These are phyloP conservation scores for Conger conger DNA, from an alignment of 2,113 vertebrate species.

Conservation along the genomic window DNA sequence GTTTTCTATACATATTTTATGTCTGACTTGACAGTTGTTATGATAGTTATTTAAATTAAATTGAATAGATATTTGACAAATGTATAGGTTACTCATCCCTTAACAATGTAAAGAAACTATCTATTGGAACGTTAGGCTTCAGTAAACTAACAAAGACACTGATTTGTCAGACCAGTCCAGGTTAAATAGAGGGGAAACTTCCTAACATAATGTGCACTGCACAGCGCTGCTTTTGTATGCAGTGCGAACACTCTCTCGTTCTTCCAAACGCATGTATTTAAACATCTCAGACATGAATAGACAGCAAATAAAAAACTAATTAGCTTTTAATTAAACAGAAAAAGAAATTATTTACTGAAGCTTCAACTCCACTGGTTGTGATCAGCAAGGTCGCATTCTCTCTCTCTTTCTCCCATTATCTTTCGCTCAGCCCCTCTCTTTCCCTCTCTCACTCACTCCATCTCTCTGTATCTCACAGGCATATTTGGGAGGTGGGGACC, in stretches of 20 bases:
- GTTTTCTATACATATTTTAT: too few relatives aligned
- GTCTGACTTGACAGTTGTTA: too few relatives aligned
- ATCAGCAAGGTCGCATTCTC: neutral
- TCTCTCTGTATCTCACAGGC: neutral
- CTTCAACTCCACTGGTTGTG: neutral
- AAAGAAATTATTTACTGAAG: neutral
- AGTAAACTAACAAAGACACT: too few relatives aligned
- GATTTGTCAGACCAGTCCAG: too few relatives aligned
- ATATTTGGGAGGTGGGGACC: too few relatives aligned
- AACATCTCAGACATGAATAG: neutral
- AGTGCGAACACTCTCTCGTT: neutral
- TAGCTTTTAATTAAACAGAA: neutral
- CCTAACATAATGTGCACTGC: too few relatives aligned
- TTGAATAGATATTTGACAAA: too few relatives aligned
- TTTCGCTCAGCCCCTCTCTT: neutral
- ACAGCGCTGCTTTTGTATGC: neutral
- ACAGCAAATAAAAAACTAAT: neutral
- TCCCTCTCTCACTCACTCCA: neutral
- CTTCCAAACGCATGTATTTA: neutral
- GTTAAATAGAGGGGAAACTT: too few relatives aligned
- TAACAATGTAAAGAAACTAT: too few relatives aligned
- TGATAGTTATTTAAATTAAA: too few relatives aligned
- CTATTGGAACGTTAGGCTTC: too few relatives aligned
- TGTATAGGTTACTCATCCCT: too few relatives aligned
- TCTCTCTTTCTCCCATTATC: neutral